Evolutionary conservation across 2,888 invertebrate genomes (phyloP), one percentile per base, ranked within the genome.

Genomic region (Bombyx huttoni): DNA sequence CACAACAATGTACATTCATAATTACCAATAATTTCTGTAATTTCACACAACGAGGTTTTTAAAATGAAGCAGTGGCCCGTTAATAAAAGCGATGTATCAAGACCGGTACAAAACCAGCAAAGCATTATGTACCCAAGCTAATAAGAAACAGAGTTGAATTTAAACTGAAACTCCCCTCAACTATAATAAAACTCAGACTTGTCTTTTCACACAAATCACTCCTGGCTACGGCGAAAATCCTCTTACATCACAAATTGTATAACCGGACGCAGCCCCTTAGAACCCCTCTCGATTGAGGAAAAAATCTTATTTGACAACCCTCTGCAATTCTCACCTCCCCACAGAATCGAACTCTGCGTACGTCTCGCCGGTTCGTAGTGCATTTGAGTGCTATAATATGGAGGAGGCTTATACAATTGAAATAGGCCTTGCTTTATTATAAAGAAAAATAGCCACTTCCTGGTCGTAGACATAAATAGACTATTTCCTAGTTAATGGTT

Each of bases 301-400:
- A 80, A 84, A 87, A 86, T 87, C 86, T 85, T 86, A 87, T 86
- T 87, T 81, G 79, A 76, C 75, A 70, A 66, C 68, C 79, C 81
- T 75, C 58, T 61, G 72, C 80, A 73, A 78, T 84, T 78, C 74
- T 59, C 82, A 78, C 84, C 77, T 77, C 76, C 77, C 78, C 64
- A 53, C 60, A 60, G 64, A 64, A 64, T 64, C 65, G 64, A 68
- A 65, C 67, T n/a, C n/a, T 62, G 65, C 10, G n/a, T 14, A 33
- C 9, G 9, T 24, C 5, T 10, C 24, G 33, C 3, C 24, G 33
- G 14, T 24, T 24, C 24, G 24, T 24, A 24, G 24, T 33, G 48
- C 33, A 48, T 48, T n/a, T 48, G 8, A 24, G 24, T 5, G n/a
- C 8, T 48, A 24, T 48, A 33, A 13, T 14, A 13, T 8, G 13